Percentiles rank a stretch among this genome's conserved stretches.
Evolutionary conservation across 1,140 invertebrate species (phyloP).

Genomic region (Eumaeus atala): DNA sequence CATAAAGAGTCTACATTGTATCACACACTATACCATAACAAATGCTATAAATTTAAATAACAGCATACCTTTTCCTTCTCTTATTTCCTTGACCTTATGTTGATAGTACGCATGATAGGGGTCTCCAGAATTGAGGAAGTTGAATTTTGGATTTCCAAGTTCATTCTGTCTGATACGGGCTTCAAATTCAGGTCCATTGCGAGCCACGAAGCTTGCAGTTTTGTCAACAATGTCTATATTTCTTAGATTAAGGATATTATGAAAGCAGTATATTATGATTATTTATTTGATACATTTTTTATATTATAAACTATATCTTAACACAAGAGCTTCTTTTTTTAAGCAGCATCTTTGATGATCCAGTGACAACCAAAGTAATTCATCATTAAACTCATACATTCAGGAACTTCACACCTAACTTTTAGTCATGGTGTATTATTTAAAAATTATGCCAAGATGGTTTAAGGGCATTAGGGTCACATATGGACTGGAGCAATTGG

Average conservation of each 20-base stretch:
- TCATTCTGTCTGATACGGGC: slow-evolving; percentile 97
- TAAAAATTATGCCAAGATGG: too few relatives aligned
- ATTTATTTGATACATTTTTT: background rate
- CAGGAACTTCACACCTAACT: too few relatives aligned
- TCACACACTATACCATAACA: too few relatives aligned
- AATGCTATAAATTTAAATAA: slow-evolving; percentile 13
- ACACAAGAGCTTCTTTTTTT: too few relatives aligned
- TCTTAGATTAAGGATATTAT: slow-evolving; percentile 45
- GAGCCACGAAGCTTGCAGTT: slow-evolving; percentile 97
- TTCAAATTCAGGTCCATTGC: slow-evolving; percentile 99
- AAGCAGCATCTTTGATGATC: too few relatives aligned
- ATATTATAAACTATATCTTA: too few relatives aligned
- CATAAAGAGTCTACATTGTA: too few relatives aligned
- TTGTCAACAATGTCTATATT: slow-evolving; percentile 97
- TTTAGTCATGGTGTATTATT: too few relatives aligned
- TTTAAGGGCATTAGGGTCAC: too few relatives aligned
- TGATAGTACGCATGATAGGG: slow-evolving; percentile 99
- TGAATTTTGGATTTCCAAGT: slow-evolving; percentile 97
- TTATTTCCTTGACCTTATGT: slow-evolving; percentile 97
- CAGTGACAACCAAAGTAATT: too few relatives aligned
- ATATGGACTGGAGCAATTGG: too few relatives aligned
- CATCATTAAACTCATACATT: too few relatives aligned
- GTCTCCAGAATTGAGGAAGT: slow-evolving; percentile 96
- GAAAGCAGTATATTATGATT: slow-evolving; percentile 3
- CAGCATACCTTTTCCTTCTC: slow-evolving; percentile 87